These are phyloP conservation scores for Drosophila sordidapex DNA, from an alignment of 2,888 invertebrate genomes.

Conservation along the genomic window DNA sequence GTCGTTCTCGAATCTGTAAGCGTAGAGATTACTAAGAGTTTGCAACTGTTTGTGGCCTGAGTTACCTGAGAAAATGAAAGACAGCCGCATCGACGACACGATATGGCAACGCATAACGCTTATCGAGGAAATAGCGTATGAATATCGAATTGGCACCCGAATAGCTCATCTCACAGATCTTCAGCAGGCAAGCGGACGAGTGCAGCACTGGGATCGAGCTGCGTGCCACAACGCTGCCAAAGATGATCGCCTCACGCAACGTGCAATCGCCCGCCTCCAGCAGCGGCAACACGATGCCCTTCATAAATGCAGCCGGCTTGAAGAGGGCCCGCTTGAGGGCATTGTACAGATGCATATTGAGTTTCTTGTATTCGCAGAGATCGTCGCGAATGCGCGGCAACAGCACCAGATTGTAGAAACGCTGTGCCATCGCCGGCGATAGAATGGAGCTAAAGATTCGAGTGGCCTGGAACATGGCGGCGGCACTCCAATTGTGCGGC, in stretches of 20 bases:
- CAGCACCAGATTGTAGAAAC: slow-evolving; percentile 96
- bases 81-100: slow-evolving; percentile 97
- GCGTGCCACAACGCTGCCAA: slow-evolving; percentile 95
- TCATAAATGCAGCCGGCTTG: slow-evolving; percentile 99
- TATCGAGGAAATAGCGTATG: slow-evolving; percentile 96
- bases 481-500: slow-evolving; percentile 98
- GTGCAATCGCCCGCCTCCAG: slow-evolving; percentile 96
- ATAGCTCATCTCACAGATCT: slow-evolving; percentile 99
- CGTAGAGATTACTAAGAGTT: too few species aligned
- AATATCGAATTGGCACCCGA: slow-evolving; percentile 98
- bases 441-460: slow-evolving; percentile 98
- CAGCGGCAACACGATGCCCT: slow-evolving; percentile 91
- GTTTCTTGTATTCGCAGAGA: slow-evolving; percentile 95
- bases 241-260: slow-evolving; percentile 96
- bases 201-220: slow-evolving; percentile 97
- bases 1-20: slow-evolving; percentile 92
- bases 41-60: neutral
- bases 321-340: slow-evolving; percentile 96
- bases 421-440: slow-evolving; percentile 97
- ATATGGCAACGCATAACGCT: slow-evolving; percentile 98
- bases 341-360: slow-evolving; percentile 98
- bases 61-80: slow-evolving; percentile 95
- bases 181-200: slow-evolving; percentile 96
- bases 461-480: slow-evolving; percentile 95
- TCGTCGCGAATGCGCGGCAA: slow-evolving; percentile 97